Evolutionary conservation across 1,140 invertebrate genomes (phyloP).

Genomic region (Samia ricini): DNA sequence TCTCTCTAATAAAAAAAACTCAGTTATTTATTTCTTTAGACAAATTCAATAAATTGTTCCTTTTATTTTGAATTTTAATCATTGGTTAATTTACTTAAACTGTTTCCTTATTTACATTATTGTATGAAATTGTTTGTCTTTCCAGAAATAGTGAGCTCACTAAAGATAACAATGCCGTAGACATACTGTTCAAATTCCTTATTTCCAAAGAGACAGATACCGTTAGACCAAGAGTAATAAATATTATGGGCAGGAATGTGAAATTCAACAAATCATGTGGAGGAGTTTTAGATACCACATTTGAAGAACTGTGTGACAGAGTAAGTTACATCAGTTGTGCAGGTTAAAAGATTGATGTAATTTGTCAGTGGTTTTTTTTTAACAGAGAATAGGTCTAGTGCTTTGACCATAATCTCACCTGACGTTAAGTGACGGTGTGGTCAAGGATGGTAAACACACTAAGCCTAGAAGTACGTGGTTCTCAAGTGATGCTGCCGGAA

Average conservation of each 20-base stretch:
- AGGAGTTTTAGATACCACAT: slow-evolving; percentile 92
- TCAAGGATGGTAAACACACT: no score
- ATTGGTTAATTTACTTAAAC: no score
- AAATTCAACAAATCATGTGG: slow-evolving; percentile 95
- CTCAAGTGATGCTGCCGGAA: no score
- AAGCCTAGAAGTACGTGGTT: no score
- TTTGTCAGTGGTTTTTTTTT: no score
- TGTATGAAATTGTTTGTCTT: background rate
- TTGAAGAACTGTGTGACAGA: slow-evolving; percentile 93
- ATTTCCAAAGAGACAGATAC: slow-evolving; percentile 94
- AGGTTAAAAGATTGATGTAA: background rate
- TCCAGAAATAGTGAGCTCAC: slow-evolving; percentile 58
- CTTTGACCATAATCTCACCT: no score
- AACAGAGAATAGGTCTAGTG: no score
- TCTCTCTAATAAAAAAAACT: no score
- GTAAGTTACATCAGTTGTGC: slow-evolving; percentile 76
- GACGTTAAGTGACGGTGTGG: no score
- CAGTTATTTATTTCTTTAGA: no score
- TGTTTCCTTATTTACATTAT: background rate
- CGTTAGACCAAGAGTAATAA: slow-evolving; percentile 89
- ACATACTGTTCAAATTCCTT: slow-evolving; percentile 93
- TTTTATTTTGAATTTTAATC: no score
- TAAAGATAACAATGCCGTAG: slow-evolving; percentile 83
- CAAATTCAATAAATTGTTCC: no score
- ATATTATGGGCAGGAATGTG: slow-evolving; percentile 93